Percentiles rank a stretch among this genome's conserved stretches.
Conservation (phyloP, 2,113 vertebrate species). For the Elachura formosa region DNA sequence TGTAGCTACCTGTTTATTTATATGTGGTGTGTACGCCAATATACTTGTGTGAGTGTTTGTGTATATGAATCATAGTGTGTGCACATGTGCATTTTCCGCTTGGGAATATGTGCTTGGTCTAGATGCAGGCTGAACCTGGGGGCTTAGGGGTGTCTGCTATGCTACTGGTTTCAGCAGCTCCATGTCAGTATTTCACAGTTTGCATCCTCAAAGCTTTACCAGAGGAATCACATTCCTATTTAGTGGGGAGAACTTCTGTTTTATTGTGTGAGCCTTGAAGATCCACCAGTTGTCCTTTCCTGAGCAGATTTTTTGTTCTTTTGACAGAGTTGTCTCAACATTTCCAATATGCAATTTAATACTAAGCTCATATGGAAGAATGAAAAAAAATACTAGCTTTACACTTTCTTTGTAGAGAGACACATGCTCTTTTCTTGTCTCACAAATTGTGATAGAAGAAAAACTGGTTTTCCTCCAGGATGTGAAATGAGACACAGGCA, state of each 20-base stretch:
- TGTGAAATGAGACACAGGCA: neutral
- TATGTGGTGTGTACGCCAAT: too few species aligned
- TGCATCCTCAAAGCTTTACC: neutral
- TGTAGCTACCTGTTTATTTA: accelerated
- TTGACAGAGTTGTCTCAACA: neutral
- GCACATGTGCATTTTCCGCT: accelerated
- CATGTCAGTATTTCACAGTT: accelerated
- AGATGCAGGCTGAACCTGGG: neutral
- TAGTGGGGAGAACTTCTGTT: neutral
- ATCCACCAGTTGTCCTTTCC: neutral
- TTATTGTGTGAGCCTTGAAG: neutral
- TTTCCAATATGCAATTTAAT: neutral
- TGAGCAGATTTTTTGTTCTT: neutral
- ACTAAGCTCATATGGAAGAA: neutral
- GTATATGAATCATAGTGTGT: accelerated
- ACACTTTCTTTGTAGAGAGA: neutral
- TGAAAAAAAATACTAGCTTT: neutral
- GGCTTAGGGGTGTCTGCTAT: neutral
- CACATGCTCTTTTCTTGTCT: neutral
- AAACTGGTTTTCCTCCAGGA: neutral
- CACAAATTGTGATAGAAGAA: neutral
- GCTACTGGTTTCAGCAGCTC: neutral
- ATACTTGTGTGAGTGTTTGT: accelerated
- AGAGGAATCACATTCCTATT: neutral
- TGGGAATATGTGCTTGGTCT: neutral